Conservation (phyloP, 1,140 invertebrate species). For the Drosophila murphyi region DNA sequence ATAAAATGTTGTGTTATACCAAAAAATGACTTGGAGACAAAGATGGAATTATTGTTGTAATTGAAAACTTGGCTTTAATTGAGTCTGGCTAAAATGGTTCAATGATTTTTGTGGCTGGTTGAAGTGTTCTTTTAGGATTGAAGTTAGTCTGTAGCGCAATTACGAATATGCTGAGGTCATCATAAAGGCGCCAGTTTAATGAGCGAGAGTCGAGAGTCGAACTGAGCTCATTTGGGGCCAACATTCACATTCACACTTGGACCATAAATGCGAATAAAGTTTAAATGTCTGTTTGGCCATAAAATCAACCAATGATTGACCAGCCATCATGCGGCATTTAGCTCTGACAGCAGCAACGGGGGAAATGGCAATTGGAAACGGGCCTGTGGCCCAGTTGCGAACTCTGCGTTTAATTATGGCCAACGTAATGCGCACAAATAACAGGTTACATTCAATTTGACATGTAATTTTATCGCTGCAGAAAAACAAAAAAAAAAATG, state of each 20-base stretch:
- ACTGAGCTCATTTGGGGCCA: constrained; percentile 22
- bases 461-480: constrained; percentile 79
- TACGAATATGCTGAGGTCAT: constrained; percentile 59
- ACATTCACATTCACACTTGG: constrained; percentile 22
- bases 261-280: constrained; percentile 57
- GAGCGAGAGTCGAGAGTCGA: constrained; percentile 29
- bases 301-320: constrained; percentile 79
- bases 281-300: constrained; percentile 60
- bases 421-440: constrained; percentile 75
- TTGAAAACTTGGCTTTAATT: constrained; percentile 9
- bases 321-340: constrained; percentile 53
- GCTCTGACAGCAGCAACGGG: neutral
- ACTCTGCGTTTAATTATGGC: constrained; percentile 71
- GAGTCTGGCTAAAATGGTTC: neutral
- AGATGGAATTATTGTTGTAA: constrained; percentile 9
- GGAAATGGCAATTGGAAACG: constrained; percentile 13
- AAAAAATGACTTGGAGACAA: neutral
- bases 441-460: constrained; percentile 82
- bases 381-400: constrained; percentile 12
- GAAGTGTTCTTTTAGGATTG: constrained; percentile 9
- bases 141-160: neutral
- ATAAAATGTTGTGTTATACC: neutral
- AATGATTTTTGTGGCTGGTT: constrained; percentile 4
- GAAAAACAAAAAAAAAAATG: constrained; percentile 66
- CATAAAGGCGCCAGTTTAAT: constrained; percentile 64